These are phyloP conservation scores for Hypomecis punctinalis DNA, from an alignment of 2,888 invertebrate genomes.

Conservation along the genomic window DNA sequence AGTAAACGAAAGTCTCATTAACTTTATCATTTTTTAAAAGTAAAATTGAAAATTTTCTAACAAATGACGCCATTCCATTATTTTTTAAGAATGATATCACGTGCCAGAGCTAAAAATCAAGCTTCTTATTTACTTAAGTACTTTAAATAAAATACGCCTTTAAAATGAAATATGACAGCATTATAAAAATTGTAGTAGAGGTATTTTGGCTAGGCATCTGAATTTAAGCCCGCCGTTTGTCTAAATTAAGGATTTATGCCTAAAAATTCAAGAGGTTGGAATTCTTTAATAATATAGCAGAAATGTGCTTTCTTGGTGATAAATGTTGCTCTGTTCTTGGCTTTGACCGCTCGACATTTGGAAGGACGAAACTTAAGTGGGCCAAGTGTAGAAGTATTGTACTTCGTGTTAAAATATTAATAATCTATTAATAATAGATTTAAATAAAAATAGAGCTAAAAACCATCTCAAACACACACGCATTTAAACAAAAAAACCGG, in stretches of 20 bases:
- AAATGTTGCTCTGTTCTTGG: slow-evolving; percentile 3
- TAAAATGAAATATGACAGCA: slow-evolving; percentile 25
- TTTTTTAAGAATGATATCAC: slow-evolving; percentile 10
- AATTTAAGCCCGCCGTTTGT: slow-evolving; percentile 29
- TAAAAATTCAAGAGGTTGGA: slow-evolving; percentile 24
- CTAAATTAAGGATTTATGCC: slow-evolving; percentile 39
- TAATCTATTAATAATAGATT: too few relatives aligned
- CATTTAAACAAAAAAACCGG: too few relatives aligned
- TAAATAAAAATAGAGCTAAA: too few relatives aligned
- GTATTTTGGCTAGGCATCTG: slow-evolving; percentile 24
- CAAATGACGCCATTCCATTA: slow-evolving; percentile 1
- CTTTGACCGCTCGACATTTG: slow-evolving; percentile 15
- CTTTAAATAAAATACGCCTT: slow-evolving; percentile 18
- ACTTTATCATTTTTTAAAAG: too few relatives aligned
- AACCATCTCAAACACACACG: too few relatives aligned
- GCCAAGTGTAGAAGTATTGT: too few relatives aligned
- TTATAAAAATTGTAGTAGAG: slow-evolving; percentile 24
- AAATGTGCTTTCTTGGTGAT: slow-evolving; percentile 9
- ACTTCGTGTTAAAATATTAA: too few relatives aligned
- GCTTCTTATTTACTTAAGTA: slow-evolving; percentile 10
- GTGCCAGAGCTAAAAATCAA: slow-evolving; percentile 16
- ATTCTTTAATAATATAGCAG: slow-evolving; percentile 24
- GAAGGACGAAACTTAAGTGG: not conserved
- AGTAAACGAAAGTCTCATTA: too few relatives aligned
- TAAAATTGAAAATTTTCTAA: not conserved